Base-by-base conservation (phyloP, 1,140 invertebrate species). In the Calephelis virginiensis region DNA sequence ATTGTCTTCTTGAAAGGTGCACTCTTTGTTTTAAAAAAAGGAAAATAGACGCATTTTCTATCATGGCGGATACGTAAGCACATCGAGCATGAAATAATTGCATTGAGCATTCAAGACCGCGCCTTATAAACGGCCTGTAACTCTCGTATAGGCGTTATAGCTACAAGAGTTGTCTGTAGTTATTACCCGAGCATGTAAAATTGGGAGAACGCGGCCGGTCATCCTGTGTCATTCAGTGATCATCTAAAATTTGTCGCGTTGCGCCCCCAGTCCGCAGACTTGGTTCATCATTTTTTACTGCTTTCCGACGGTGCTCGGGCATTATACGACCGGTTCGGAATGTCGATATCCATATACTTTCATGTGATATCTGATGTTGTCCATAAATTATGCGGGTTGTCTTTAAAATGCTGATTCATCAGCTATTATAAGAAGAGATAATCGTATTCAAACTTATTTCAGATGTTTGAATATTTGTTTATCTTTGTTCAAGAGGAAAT, bases 211-310 rank as follows among this genome's bases (percentile, higher is more conserved):
- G 67, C 74, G 48, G 69, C 74, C 73, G 63, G 60, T 61, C 67
- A 62, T 40, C 67, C 68, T 71, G 66, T 68, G 64, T 70, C 67
- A 64, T 73, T 69, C 69, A 61, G 74, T 73, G 73, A 78, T 83
- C 85, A 78, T 86, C 80, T 87, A 65, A 75, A 88, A 83, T 86
- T 81, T 90, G 85, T 88, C 87, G 85, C 78, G 76, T 88, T 81
- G 73, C 77, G 73, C 73, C 76, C 53, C 10, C 50, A 37, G 50
- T 56, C 53, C 53, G 17, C 53, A 59, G 80, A 83, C 83, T 73
- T 74, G 76, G 79, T 83, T 75, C 81, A 86, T 83, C 79, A 74
- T 82, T 81, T 79, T 86, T 78, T 83, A 82, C 83, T 85, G 78
- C 73, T 82, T 80, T 80, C 77, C 73, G 78, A 78, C 80, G 72